Evolutionary conservation across 1,140 invertebrate genomes (phyloP), one percentile per base, ranked within the genome.

Genomic region (Bombus sylvicola): DNA sequence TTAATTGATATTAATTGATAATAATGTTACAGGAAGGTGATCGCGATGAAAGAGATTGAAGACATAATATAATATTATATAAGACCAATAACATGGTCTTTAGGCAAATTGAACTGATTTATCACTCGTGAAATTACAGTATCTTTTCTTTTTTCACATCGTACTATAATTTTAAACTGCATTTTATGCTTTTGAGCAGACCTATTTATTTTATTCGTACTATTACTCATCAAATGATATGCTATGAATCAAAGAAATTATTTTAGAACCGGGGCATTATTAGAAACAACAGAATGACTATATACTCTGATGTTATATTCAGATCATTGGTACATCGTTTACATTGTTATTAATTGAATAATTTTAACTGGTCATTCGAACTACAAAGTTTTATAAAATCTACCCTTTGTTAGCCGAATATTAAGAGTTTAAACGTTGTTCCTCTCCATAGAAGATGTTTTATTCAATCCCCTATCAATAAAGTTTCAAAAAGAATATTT

Each of bases 181-280:
- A n/a, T 62, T 13, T n/a, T 62, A 62, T n/a, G 28, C 59, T 59
- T 39, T 25, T 12, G 3, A 31, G 13, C n/a, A 34, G 13, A 2
- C 3, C 25, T 66, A 66, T 25, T 78, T 64, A n/a, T 64, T 59
- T 77, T 57, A 39, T 64, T 41, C 18, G 28, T 31, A 81, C 59
- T 25, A 28, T 41, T 41, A 68, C 31, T 25, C 43, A 34, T 34
- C 22, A 4, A n/a, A 25, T 25, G 28, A 15, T 53, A 64, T 66
- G 71, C 37, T 83, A 53, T 2, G 8, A 34, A 68, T 53, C 18
- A 57, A 69, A 83, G 43, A 25, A 39, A 69, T 68, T 53, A 22
- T 69, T 37, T 82, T 47, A 37, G 25, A 31, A n/a, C 37, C n/a
- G 47, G 82, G 82, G 64, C 74, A 78, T 78, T 78, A 59, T 10